Base-by-base conservation (phyloP, 2,888 invertebrate genomes). In the Enchytraeus crypticus region DNA sequence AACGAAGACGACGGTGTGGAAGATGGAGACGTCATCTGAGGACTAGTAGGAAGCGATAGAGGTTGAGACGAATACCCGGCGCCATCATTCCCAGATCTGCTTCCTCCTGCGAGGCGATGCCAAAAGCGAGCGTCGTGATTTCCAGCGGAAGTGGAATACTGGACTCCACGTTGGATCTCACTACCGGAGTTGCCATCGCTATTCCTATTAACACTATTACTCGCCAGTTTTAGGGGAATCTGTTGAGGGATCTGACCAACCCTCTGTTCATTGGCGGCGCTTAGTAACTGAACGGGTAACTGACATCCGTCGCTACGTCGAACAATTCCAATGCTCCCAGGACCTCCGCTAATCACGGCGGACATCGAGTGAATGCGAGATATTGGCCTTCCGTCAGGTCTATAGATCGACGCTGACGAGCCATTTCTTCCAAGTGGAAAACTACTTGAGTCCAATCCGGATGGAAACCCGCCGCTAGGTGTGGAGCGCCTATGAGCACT, bases 231-330 rank as follows among this genome's bases (percentile, higher is more conserved):
- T 67, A 92, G 81, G 0, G 93, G 93, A 63, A 93, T 81, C 78
- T 92, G 92, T 73, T 93, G 93, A 73, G 89, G 90, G 1, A 92
- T 85, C 60, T 65, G 68, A n/a, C 84, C 83, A 5, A 84, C 84
- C 78, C 88, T 88, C 70, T 88, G 86, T 71, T 88, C 87, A 79
- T 89, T 89, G 53, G 86, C 87, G 51, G 89, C 86, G 77, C 88
- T 88, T 63, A 88, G 83, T 64, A 89, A 78, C 79, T 89, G 87
- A 46, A 86, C 79, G 0, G 89, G 88, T 62, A 88, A 82, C n/a
- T 26, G 55, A 2, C 49, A 38, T 8, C 49, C 23, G 49, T 49
- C 49, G 11, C 11, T 8, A 14, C 23, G 49, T 21, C 49, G 8
- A 11, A 21, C 49, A 8, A 49, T 21, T 8, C n/a, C 49, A 8